Conservation (phyloP, 2,888 invertebrate species). For the Ischnus inquisitorius region DNA sequence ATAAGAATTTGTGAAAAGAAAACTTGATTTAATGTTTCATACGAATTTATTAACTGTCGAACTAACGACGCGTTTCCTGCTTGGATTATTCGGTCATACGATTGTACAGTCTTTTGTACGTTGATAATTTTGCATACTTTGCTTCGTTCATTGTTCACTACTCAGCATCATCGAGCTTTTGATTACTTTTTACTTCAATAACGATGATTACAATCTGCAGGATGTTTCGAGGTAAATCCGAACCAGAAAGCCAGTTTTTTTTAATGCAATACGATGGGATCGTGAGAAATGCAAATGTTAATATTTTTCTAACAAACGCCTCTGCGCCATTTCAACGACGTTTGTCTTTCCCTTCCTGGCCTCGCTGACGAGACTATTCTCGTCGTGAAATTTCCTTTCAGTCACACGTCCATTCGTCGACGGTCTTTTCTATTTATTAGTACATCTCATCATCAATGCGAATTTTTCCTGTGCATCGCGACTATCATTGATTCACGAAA, state of each 20-base stretch:
- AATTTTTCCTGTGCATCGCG: background rate
- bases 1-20: conserved; percentile 10
- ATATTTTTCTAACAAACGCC: too few species aligned
- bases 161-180: too few species aligned
- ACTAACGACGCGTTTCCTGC: background rate
- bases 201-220: too few species aligned
- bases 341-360: too few species aligned
- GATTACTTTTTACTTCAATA: background rate
- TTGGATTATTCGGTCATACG: background rate
- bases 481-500: too few species aligned
- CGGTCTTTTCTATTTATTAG: background rate
- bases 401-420: too few species aligned
- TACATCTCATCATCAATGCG: background rate
- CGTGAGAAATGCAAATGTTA: too few species aligned
- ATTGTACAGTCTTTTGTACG: background rate
- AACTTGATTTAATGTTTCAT: conserved; percentile 11
- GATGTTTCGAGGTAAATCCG: background rate
- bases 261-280: too few species aligned
- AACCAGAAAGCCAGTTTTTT: background rate
- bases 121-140: too few species aligned
- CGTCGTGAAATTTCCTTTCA: background rate
- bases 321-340: too few species aligned
- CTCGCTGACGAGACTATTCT: too few species aligned
- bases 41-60: conserved; percentile 17
- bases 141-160: background rate